phyloP scores from a whole-genome alignment of 2,113 vertebrate species.

The Syrrhaptes paradoxus region DNA sequence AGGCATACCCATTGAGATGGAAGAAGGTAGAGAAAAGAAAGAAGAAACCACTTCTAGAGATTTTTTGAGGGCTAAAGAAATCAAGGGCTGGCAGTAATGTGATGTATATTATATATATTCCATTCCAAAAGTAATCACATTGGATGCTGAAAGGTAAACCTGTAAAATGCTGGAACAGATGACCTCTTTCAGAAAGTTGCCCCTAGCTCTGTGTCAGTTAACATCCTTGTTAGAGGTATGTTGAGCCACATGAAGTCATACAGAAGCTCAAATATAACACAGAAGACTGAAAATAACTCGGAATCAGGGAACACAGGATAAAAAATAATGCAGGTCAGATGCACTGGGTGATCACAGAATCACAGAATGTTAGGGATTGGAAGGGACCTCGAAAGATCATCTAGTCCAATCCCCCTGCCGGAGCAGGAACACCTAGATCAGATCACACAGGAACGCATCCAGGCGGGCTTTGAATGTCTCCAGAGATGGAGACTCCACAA shows the following conservation, averaged over 20 bases:
- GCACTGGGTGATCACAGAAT: background rate
- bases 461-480: too few species aligned
- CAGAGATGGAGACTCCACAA: too few species aligned
- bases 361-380: too few species aligned
- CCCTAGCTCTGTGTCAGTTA: background rate
- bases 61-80: background rate
- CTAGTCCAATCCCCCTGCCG: too few species aligned
- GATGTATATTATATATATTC: background rate
- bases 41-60: background rate
- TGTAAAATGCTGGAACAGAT: background rate
- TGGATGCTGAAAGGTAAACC: background rate
- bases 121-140: background rate
- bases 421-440: too few species aligned
- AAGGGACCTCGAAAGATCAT: too few species aligned
- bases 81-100: background rate
- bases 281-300: background rate
- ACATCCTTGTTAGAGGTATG: background rate
- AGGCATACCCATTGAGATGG: background rate
- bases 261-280: background rate
- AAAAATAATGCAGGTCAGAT: background rate
- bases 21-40: background rate
- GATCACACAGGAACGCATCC: too few species aligned
- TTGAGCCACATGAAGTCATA: background rate
- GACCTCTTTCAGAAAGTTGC: background rate
- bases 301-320: background rate